phyloP scores from a whole-genome alignment of 1,140 invertebrate species.

The Leguminivora glycinivorella region DNA sequence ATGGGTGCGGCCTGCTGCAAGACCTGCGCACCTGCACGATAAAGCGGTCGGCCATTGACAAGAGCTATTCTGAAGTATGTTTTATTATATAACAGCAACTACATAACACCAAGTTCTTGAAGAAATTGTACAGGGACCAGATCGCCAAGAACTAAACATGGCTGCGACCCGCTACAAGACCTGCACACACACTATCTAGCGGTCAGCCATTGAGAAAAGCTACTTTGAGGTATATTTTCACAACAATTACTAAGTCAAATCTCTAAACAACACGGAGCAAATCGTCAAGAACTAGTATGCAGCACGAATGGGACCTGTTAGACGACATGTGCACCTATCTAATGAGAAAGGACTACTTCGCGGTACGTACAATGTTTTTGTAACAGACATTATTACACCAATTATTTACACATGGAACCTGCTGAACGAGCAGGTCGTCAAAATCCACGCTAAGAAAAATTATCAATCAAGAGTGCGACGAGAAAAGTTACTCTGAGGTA shows the following conservation, averaged over 20 bases:
- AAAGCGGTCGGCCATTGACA: conserved; percentile 95
- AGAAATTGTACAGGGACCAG: conserved; percentile 95
- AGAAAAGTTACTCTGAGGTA: conserved; percentile 97
- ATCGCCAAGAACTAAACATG: conserved; percentile 97
- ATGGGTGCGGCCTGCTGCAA: conserved; percentile 96
- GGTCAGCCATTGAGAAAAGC: conserved; percentile 95
- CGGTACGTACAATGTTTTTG: too few relatives aligned
- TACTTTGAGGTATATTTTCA: conserved; percentile 94
- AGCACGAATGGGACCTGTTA: conserved; percentile 96
- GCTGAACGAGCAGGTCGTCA: too few relatives aligned
- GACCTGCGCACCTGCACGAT: conserved; percentile 95
- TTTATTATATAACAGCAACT: conserved; percentile 95
- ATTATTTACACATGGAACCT: too few relatives aligned
- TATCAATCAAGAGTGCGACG: conserved; percentile 94
- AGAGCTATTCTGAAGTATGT: conserved; percentile 95
- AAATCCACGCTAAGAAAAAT: too few relatives aligned
- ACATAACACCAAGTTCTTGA: conserved; percentile 93
- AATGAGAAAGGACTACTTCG: too few relatives aligned
- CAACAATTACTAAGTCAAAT: conserved; percentile 94
- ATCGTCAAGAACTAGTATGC: conserved; percentile 96
- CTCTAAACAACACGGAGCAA: conserved; percentile 95
- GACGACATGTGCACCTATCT: conserved; percentile 96
- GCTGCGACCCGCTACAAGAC: conserved; percentile 96
- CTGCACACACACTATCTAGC: conserved; percentile 94
- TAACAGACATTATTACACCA: too few relatives aligned